phyloP scores from a whole-genome alignment of 2,797 vertebrate genomes.

The Ptychadena robeensis region DNA sequence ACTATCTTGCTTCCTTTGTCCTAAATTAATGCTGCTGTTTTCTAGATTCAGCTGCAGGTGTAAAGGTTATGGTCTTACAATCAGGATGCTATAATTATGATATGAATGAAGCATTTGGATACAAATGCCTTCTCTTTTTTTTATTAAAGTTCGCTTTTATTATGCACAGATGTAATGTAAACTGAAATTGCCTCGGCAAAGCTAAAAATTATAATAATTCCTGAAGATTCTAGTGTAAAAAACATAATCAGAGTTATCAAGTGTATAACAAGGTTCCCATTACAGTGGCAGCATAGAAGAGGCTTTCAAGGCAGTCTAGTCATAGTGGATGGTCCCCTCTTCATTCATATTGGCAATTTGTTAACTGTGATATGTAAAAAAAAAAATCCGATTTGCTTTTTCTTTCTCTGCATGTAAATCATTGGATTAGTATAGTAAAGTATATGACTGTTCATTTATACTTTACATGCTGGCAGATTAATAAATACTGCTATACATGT shows the following conservation, averaged over 20 bases:
- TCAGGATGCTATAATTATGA: conserved; percentile 50
- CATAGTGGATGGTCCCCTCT: not conserved
- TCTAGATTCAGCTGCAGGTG: conserved; percentile 48
- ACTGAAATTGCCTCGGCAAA: conserved; percentile 46
- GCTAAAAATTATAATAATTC: conserved; percentile 53
- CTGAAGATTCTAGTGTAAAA: conserved; percentile 37
- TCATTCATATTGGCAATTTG: conserved; percentile 9
- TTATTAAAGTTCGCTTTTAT: conserved; percentile 51
- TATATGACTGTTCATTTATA: too few relatives aligned
- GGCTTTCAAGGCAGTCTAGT: conserved; percentile 9
- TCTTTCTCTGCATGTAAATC: not conserved
- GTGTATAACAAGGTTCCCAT: conserved; percentile 20
- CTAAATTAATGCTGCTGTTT: conserved; percentile 15
- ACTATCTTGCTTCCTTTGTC: conserved; percentile 27
- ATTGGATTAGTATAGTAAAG: conserved; percentile 1
- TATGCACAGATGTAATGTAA: conserved; percentile 50
- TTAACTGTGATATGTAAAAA: not conserved
- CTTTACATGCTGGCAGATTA: too few relatives aligned
- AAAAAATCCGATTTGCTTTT: not conserved
- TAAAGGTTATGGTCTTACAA: conserved; percentile 49
- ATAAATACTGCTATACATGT: too few relatives aligned
- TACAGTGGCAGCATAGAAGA: conserved; percentile 1
- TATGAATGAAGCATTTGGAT: conserved; percentile 51
- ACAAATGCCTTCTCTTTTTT: conserved; percentile 51
- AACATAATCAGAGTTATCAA: conserved; percentile 36